These are phyloP conservation scores for Scaptodrosophila latifasciaeformis DNA, from an alignment of 2,888 invertebrate species.

Conservation along the genomic window DNA sequence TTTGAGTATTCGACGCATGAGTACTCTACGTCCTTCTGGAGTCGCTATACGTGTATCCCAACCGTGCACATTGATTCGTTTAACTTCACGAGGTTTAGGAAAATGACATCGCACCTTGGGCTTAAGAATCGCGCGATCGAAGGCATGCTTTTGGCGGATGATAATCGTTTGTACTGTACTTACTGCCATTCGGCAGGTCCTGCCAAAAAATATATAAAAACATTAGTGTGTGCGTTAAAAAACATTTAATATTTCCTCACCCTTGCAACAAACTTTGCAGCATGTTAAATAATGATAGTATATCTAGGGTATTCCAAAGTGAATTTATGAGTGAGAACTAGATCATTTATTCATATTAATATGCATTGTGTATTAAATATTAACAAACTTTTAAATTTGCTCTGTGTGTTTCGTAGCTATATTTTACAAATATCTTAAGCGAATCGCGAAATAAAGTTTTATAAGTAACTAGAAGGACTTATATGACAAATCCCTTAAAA, in stretches of 20 bases:
- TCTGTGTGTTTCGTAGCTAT: too few relatives aligned
- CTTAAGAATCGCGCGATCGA: constrained; percentile 65
- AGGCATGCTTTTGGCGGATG: constrained; percentile 66
- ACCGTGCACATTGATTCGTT: constrained; percentile 82
- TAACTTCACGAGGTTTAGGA: constrained; percentile 84
- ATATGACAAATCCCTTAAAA: too few relatives aligned
- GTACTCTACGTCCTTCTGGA: constrained; percentile 79
- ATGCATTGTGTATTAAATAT: too few relatives aligned
- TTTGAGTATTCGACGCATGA: constrained; percentile 86
- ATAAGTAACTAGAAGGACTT: too few relatives aligned
- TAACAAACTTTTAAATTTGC: too few relatives aligned
- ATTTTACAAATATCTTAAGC: too few relatives aligned
- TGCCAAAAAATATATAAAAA: constrained; percentile 12
- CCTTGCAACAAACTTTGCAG: constrained; percentile 53
- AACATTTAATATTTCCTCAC: too few relatives aligned
- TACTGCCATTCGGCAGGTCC: constrained; percentile 42
- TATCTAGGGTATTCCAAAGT: too few relatives aligned
- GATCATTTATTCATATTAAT: too few relatives aligned
- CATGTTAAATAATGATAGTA: constrained; percentile 56
- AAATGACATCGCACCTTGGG: constrained; percentile 77
- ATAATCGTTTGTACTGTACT: constrained; percentile 49
- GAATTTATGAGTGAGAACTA: too few relatives aligned
- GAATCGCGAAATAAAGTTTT: too few relatives aligned
- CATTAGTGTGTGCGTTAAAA: too few relatives aligned
- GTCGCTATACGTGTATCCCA: constrained; percentile 83